Evolutionary conservation across 2,113 vertebrate species (phyloP), one percentile per base, ranked within the genome.

Genomic region (Buteo buteo): DNA sequence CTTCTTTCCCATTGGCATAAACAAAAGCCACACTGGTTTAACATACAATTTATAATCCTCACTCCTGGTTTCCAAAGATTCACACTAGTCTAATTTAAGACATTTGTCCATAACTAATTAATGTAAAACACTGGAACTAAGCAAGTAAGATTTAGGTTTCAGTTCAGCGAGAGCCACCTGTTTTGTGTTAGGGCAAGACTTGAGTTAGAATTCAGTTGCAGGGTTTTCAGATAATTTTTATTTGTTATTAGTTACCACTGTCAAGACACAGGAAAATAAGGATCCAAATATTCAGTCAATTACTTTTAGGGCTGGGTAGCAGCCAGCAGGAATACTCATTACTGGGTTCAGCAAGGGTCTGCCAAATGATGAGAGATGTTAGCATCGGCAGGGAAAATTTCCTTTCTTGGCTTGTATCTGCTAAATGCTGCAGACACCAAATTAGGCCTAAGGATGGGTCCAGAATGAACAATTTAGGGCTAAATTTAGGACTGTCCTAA

Each of bases 231-330:
- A 89, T 54, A 38, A 19, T 29, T 88, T 42, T 81, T 66, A 25
- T 44, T 90, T 94, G 80, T 97, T 95, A 82, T 94, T 93, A 86
- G 92, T 95, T 93, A 96, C 94, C 86, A 85, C 62, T 82, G 90
- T 96, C 87, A 94, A 95, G 85, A 97, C 36, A 82, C 44, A 95
- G 86, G 70, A 89, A 61, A 34, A 79, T 38, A 93, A 86, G 45
- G n/a, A 80, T 93, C 45, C 40, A 96, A 95, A 92, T 90, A 52
- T 42, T 52, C 82, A 72, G 84, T 36, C 72, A 70, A 83, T 66
- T 93, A 70, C 94, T 94, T 88, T 49, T 9, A 77, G 45, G 79
- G 28, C 90, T 93, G 93, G 52, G 49, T 42, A 90, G 87, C 69
- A 94, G 93, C 84, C 89, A 93, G 65, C 40, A 96, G 52, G 69